Conservation (phyloP, 2,113 vertebrate species). For the Dromaius novaehollandiae region DNA sequence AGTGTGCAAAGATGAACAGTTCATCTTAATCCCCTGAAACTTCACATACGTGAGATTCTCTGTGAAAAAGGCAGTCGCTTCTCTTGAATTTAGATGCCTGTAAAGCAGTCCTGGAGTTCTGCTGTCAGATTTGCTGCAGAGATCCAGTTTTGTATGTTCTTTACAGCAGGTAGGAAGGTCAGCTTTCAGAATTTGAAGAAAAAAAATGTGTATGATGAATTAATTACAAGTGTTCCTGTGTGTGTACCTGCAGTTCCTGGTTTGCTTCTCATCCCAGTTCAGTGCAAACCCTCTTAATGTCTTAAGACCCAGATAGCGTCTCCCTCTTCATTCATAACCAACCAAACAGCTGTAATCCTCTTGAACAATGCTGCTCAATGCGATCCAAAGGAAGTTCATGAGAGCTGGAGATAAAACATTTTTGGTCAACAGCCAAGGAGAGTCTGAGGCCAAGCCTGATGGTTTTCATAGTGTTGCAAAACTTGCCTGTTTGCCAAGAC, state of each 20-base stretch:
- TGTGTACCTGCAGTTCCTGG: fast-evolving
- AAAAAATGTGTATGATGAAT: too few relatives aligned
- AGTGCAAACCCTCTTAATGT: not conserved
- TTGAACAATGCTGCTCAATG: fast-evolving
- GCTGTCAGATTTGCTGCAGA: not conserved
- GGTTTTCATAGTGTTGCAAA: slow-evolving; percentile 6
- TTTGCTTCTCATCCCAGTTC: not conserved
- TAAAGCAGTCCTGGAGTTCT: not conserved
- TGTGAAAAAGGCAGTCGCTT: not conserved
- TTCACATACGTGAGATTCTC: not conserved
- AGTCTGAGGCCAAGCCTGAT: not conserved
- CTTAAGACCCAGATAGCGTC: not conserved
- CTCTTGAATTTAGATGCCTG: not conserved
- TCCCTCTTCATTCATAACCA: not conserved
- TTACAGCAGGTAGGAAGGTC: not conserved
- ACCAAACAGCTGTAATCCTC: not conserved
- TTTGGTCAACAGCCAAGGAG: slow-evolving; percentile 13
- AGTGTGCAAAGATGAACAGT: not conserved
- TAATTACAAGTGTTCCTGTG: not conserved
- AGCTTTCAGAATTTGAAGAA: not conserved
- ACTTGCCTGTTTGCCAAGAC: not conserved
- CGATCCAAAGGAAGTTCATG: not conserved
- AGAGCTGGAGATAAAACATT: slow-evolving; percentile 38
- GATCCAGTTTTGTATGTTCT: fast-evolving
- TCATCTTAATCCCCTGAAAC: not conserved